A percentile compares a stretch with the other conserved stretches of the same genome.
Conservation (phyloP, 37 sponge, comb jelly and placozoan genomes). For the Halisarca cf. caerulea region DNA sequence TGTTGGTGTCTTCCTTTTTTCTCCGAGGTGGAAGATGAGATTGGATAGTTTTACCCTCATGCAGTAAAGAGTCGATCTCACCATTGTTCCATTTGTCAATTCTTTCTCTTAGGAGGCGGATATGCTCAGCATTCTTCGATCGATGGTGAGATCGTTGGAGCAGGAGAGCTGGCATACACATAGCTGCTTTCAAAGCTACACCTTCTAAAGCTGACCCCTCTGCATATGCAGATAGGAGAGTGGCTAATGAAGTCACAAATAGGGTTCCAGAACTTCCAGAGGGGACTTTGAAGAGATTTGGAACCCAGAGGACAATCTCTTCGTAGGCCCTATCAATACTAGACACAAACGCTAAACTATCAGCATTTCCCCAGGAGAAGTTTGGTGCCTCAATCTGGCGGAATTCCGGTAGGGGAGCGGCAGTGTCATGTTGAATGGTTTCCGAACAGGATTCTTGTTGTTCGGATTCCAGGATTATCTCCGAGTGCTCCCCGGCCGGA, state of each 20-base stretch:
- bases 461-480: neutral
- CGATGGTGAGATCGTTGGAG: neutral
- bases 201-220: too few species aligned
- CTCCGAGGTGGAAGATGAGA: neutral
- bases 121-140: neutral
- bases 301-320: too few species aligned
- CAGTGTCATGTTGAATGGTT: too few species aligned
- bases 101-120: neutral
- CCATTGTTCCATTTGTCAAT: conserved; percentile 8
- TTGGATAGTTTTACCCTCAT: conserved; percentile 4
- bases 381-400: neutral
- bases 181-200: too few species aligned
- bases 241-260: neutral
- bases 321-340: too few species aligned
- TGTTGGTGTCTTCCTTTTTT: neutral
- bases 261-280: neutral
- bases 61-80: neutral
- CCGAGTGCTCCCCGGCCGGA: too few species aligned
- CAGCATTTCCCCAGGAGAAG: neutral
- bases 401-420: neutral
- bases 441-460: too few species aligned
- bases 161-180: too few species aligned
- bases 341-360: neutral
- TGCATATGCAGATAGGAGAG: neutral
- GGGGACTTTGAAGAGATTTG: too few species aligned